Evolutionary conservation across 2,113 vertebrate species (phyloP).

Genomic region (Condylura cristata): DNA sequence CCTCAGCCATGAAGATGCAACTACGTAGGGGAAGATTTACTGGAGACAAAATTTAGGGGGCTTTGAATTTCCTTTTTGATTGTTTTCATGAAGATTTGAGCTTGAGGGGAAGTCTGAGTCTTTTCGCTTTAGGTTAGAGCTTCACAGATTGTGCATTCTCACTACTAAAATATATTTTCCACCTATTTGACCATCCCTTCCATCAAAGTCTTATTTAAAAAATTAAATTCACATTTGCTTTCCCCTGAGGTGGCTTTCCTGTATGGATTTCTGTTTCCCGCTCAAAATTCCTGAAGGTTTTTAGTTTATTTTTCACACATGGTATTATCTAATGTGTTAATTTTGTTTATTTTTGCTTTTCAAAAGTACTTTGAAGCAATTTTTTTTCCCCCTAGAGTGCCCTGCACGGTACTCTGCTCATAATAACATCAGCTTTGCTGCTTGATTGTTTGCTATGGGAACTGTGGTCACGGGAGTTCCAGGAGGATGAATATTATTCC

Average conservation of each 20-base stretch:
- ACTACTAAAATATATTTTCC: not conserved
- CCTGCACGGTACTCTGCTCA: not conserved
- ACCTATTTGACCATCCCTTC: not conserved
- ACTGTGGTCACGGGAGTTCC: not conserved
- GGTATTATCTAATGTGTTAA: not conserved
- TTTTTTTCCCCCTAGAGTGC: not conserved
- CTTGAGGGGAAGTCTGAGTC: not conserved
- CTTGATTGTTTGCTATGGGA: not conserved
- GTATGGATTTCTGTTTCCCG: not conserved
- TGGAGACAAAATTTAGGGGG: not conserved
- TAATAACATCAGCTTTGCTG: not conserved
- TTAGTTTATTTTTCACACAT: not conserved
- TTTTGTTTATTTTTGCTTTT: constrained; percentile 31
- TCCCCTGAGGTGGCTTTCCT: not conserved
- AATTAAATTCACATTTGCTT: not conserved
- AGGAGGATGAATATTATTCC: not conserved
- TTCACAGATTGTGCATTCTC: not conserved
- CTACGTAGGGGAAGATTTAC: not conserved
- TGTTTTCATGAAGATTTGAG: not conserved
- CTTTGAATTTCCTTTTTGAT: constrained; percentile 39
- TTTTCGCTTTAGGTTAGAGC: not conserved
- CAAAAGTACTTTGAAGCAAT: not conserved
- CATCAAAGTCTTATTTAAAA: not conserved
- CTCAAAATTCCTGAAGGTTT: not conserved
- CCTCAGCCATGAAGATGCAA: not conserved